These are phyloP conservation scores for Agraylea sexmaculata DNA, from an alignment of 1,140 invertebrate genomes.

Conservation along the genomic window DNA sequence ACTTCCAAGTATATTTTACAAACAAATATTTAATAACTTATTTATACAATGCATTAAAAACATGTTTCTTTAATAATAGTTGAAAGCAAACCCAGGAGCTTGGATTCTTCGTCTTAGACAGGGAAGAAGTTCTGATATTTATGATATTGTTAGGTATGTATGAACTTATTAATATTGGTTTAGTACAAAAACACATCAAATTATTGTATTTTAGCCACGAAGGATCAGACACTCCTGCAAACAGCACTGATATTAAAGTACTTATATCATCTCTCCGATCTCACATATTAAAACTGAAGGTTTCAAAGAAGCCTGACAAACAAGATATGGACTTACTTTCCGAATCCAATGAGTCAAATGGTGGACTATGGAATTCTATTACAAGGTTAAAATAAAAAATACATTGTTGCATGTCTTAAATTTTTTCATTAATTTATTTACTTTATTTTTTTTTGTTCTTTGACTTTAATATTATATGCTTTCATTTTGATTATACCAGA, in stretches of 20 bases:
- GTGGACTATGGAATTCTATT: constrained; percentile 88
- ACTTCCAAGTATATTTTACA: constrained; percentile 57
- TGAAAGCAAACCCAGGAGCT: constrained; percentile 95
- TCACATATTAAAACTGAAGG: constrained; percentile 82
- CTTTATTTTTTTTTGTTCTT: constrained; percentile 10
- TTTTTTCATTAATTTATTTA: constrained; percentile 2
- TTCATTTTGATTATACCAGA: constrained; percentile 16
- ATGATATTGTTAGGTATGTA: constrained; percentile 62
- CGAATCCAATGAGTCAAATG: constrained; percentile 54
- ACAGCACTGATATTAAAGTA: constrained; percentile 64
- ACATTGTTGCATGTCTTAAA: not conserved
- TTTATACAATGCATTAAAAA: not conserved
- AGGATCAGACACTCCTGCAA: constrained; percentile 56
- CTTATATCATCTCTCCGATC: constrained; percentile 81
- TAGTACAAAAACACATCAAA: not conserved
- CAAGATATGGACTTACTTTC: constrained; percentile 71
- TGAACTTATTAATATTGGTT: not conserved
- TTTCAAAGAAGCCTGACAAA: constrained; percentile 83
- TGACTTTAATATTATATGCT: constrained; percentile 8
- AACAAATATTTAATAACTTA: not conserved
- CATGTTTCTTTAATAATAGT: constrained; percentile 39
- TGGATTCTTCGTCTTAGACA: constrained; percentile 82
- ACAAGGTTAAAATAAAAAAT: constrained; percentile 52
- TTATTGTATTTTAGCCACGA: constrained; percentile 48
- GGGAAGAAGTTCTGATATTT: constrained; percentile 89